phyloP scores from a whole-genome alignment of 2,113 vertebrate genomes.

The Tenebrosternarchus preto region DNA sequence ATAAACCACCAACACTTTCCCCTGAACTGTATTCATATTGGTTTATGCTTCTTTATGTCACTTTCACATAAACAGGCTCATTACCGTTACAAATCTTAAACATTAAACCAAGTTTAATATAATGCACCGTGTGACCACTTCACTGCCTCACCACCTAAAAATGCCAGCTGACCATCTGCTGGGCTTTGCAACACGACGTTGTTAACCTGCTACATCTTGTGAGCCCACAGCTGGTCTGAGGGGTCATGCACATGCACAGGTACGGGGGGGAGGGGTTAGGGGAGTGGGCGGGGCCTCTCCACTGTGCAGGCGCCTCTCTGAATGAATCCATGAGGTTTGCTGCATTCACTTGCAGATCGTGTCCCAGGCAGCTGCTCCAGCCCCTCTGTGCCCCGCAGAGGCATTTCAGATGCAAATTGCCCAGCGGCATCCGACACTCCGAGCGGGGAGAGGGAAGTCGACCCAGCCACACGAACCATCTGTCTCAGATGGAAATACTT shows the following conservation, averaged over 20 bases:
- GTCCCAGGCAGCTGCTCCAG: slow-evolving; percentile 50
- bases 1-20: no score
- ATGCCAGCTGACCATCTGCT: no score
- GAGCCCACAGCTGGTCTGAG: no score
- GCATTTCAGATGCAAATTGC: slow-evolving; percentile 62
- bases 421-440: slow-evolving; percentile 55
- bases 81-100: no score
- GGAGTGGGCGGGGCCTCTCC: slow-evolving; percentile 1
- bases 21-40: no score
- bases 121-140: no score
- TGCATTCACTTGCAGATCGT: slow-evolving; percentile 60
- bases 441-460: slow-evolving; percentile 30
- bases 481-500: not conserved
- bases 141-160: no score
- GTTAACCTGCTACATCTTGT: no score
- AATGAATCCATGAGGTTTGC: slow-evolving; percentile 37
- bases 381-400: slow-evolving; percentile 53
- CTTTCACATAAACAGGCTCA: no score
- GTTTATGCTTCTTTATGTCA: no score
- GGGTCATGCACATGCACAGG: not conserved
- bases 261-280: not conserved
- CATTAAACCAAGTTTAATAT: no score
- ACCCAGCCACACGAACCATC: slow-evolving; percentile 31
- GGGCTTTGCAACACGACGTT: no score
- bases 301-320: slow-evolving; percentile 45